These are phyloP conservation scores for Zaprionus kolodkinae DNA, from an alignment of 1,140 invertebrate species.

Conservation along the genomic window DNA sequence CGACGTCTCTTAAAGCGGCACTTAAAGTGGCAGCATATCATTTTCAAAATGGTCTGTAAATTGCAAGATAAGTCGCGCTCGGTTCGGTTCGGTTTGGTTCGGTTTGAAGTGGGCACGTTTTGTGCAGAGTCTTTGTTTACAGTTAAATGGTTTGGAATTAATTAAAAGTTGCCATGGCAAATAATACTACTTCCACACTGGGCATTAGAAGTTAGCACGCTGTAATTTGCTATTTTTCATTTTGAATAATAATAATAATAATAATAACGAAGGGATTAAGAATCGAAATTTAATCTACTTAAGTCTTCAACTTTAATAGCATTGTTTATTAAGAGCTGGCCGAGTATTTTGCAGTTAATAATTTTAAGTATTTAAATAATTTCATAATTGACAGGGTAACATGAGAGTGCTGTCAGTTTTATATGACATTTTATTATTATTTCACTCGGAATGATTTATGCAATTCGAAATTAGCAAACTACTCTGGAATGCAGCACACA, in stretches of 20 bases:
- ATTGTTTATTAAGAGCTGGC: neutral
- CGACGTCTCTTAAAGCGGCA: slow-evolving; percentile 25
- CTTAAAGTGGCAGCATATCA: slow-evolving; percentile 29
- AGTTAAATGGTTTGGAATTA: slow-evolving; percentile 61
- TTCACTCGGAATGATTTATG: neutral
- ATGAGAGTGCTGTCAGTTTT: neutral
- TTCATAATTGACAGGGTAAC: slow-evolving; percentile 1
- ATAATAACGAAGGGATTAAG: slow-evolving; percentile 16
- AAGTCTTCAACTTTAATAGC: too few species aligned
- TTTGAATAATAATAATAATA: neutral
- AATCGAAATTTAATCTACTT: neutral
- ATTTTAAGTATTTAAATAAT: neutral
- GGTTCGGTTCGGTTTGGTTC: neutral
- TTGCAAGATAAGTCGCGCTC: slow-evolving; percentile 40
- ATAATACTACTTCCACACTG: slow-evolving; percentile 35
- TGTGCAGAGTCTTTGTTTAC: slow-evolving; percentile 40
- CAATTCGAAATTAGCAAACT: slow-evolving; percentile 2
- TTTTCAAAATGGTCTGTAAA: slow-evolving; percentile 37
- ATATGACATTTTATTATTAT: neutral
- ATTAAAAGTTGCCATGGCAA: slow-evolving; percentile 51
- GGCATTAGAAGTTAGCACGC: slow-evolving; percentile 24
- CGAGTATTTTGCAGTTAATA: neutral
- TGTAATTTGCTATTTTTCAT: neutral
- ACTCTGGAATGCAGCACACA: neutral
- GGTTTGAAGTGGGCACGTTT: slow-evolving; percentile 36